Evolutionary conservation across 2,888 invertebrate species (phyloP), one percentile per base, ranked within the genome.

Genomic region (Cenopis cana): DNA sequence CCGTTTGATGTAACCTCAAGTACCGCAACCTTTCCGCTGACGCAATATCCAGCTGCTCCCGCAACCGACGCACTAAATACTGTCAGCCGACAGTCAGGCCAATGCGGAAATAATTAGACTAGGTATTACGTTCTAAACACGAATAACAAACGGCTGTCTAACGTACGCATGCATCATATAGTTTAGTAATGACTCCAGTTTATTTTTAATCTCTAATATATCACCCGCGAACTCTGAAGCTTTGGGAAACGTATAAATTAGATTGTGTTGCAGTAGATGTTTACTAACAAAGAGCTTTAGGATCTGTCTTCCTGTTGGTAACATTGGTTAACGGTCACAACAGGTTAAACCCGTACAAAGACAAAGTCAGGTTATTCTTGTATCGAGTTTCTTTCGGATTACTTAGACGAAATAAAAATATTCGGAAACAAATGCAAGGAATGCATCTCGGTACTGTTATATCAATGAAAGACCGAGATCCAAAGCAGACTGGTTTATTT

Each of bases 1-100:
- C 82, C 82, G 82, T 85, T 86, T 88, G 87, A 91, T 89, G 91
- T 90, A 91, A 91, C 88, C 85, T 81, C 85, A 77, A 81, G 80
- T 83, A 84, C 85, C 84, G 86, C 89, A 90, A 90, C 89, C 89
- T 91, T 89, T 89, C 89, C 89, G 90, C 82, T 91, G 88, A 91
- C 86, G 90, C 89, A 91, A 92, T 79, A 77, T 79, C 78, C 81
- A 77, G 82, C 82, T 82, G 83, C 84, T 85, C 85, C 85, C 83
- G 82, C 78, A 29, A 68, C 73, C 78, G 77, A 76, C 80, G 80
- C 82, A 84, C 85, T 83, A 83, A 87, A 87, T 82, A 86, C 83
- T 87, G 88, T 83, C 85, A 87, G 85, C 81, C 78, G 82, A 59
- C 81, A 81, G 78, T 82, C 78, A 81, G 79, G 80, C 77, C 82